These are phyloP conservation scores for Brachionus paranguensis DNA, from an alignment of 1,140 invertebrate species.

Conservation along the genomic window DNA sequence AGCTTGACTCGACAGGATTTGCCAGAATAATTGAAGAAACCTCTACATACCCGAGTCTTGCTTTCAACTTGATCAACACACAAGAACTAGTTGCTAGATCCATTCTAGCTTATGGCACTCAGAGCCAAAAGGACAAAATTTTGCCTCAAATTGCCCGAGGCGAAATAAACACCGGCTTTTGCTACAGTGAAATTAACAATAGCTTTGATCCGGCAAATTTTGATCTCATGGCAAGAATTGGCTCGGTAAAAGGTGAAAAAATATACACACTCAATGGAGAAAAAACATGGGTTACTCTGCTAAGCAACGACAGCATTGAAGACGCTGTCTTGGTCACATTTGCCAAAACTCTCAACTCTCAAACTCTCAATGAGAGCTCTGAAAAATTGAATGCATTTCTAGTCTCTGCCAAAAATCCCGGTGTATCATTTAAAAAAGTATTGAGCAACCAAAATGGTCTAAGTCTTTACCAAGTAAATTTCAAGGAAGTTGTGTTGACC, in stretches of 20 bases:
- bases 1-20: conserved; percentile 15
- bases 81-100: neutral
- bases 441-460: conserved; percentile 8
- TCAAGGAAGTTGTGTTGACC: neutral
- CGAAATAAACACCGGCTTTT: conserved; percentile 6
- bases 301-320: neutral
- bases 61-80: neutral
- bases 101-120: conserved; percentile 5
- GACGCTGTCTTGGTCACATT: neutral
- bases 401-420: neutral
- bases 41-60: neutral
- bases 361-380: neutral
- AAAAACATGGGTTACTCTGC: conserved; percentile 9
- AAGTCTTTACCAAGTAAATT: conserved; percentile 15
- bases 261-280: conserved; percentile 20
- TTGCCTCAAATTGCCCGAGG: neutral
- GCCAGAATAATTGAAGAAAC: conserved; percentile 2
- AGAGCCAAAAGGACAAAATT: neutral
- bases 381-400: conserved; percentile 5
- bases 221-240: neutral
- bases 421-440: neutral
- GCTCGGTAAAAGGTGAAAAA: neutral
- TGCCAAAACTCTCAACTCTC: neutral
- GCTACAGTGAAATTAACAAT: neutral
- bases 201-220: neutral